Conservation (phyloP, 2,888 invertebrate species). For the Adineta ricciae region DNA sequence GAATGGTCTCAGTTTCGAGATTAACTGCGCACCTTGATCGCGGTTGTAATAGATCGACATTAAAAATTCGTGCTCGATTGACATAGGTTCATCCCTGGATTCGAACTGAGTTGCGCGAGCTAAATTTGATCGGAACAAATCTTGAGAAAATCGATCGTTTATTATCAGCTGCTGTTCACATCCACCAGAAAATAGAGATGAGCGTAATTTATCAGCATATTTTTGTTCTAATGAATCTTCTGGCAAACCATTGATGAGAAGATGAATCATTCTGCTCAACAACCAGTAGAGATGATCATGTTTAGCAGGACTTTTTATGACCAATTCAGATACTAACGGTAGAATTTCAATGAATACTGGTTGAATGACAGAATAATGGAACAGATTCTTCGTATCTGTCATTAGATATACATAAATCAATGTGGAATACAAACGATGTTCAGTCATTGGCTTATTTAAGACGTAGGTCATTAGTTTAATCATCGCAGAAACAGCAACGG, state of each 20-base stretch:
- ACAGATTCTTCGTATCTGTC: background rate
- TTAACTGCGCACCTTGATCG: background rate
- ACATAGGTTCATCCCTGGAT: background rate
- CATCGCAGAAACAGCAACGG: background rate
- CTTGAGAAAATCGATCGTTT: background rate
- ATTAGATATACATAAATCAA: background rate
- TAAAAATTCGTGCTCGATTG: background rate
- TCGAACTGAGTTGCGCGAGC: background rate
- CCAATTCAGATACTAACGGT: background rate
- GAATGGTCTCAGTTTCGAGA: background rate
- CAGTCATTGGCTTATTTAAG: background rate
- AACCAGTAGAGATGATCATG: background rate
- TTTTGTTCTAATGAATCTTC: background rate
- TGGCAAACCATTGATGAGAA: background rate
- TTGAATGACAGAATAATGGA: background rate
- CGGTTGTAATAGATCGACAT: background rate
- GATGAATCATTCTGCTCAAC: background rate
- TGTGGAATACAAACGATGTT: background rate
- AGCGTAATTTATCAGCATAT: background rate
- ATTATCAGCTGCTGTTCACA: background rate
- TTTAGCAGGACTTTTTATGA: background rate
- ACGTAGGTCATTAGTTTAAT: background rate
- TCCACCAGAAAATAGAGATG: background rate
- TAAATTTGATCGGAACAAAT: background rate
- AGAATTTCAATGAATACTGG: background rate